Percentiles rank a stretch among this genome's conserved stretches.
These are phyloP conservation scores for Steinernema scapterisci DNA, from an alignment of 2,888 invertebrate species.

Conservation along the genomic window DNA sequence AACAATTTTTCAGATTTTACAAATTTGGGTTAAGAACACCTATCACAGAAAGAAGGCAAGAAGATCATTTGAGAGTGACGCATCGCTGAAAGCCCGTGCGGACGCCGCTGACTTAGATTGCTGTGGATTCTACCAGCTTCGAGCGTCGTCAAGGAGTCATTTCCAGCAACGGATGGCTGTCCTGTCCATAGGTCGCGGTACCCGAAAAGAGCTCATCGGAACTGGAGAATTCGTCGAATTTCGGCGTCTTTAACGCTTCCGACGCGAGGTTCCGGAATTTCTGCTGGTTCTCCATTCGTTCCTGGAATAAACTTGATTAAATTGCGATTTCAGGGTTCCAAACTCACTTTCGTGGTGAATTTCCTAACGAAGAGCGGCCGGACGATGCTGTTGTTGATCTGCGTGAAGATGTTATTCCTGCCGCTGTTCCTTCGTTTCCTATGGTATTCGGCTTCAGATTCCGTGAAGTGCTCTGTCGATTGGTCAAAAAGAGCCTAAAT, in stretches of 20 bases:
- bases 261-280: constrained; percentile 47
- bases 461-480: constrained; percentile 47
- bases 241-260: constrained; percentile 38
- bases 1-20: too few relatives aligned
- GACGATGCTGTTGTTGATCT: constrained; percentile 48
- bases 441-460: constrained; percentile 40
- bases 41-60: constrained; percentile 22
- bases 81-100: neutral
- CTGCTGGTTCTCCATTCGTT: constrained; percentile 45
- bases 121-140: neutral
- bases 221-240: constrained; percentile 31
- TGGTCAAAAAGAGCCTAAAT: constrained; percentile 43
- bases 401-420: constrained; percentile 45
- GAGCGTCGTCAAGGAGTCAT: neutral
- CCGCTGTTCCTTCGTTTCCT: constrained; percentile 36
- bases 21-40: too few relatives aligned
- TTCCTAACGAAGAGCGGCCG: constrained; percentile 57
- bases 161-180: constrained; percentile 13
- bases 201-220: constrained; percentile 34
- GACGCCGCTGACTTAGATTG: constrained; percentile 6
- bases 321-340: neutral
- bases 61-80: constrained; percentile 11
- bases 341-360: constrained; percentile 49
- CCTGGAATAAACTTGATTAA: constrained; percentile 35
- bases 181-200: neutral